Evolutionary conservation across 2,797 vertebrate genomes (phyloP).

Genomic region (Micrastur ruficollis): DNA sequence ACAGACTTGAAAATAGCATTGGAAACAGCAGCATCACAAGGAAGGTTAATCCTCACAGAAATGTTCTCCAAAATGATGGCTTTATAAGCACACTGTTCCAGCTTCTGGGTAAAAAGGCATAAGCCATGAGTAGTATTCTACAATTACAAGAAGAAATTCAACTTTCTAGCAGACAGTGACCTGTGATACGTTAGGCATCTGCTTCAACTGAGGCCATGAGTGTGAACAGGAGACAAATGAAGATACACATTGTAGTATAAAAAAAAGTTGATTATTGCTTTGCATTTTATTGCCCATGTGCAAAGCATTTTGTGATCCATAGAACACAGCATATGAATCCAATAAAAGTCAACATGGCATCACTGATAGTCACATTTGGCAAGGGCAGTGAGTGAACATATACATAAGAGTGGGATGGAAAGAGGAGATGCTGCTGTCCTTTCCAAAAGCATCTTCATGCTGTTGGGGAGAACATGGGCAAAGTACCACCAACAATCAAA

Average conservation of each 20-base stretch:
- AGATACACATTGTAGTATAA: neutral
- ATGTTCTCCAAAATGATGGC: neutral
- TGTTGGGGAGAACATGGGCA: neutral
- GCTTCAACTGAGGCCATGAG: neutral
- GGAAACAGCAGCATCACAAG: neutral
- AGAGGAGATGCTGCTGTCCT: neutral
- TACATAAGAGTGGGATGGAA: neutral
- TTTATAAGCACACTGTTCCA: neutral
- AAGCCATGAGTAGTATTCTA: neutral
- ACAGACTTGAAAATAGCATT: neutral
- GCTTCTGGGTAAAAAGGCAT: neutral
- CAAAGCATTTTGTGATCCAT: neutral
- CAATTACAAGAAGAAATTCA: neutral
- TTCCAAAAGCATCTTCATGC: neutral
- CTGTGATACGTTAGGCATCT: neutral
- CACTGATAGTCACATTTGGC: neutral
- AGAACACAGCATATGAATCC: neutral
- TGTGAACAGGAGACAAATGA: neutral
- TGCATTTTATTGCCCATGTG: neutral
- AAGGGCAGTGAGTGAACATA: neutral
- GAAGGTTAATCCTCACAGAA: neutral
- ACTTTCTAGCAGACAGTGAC: neutral
- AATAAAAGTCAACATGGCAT: neutral
- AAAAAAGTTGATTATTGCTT: neutral
- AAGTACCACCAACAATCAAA: neutral